Base-by-base conservation (phyloP, 2,113 vertebrate species). In the Bubo bubo region DNA sequence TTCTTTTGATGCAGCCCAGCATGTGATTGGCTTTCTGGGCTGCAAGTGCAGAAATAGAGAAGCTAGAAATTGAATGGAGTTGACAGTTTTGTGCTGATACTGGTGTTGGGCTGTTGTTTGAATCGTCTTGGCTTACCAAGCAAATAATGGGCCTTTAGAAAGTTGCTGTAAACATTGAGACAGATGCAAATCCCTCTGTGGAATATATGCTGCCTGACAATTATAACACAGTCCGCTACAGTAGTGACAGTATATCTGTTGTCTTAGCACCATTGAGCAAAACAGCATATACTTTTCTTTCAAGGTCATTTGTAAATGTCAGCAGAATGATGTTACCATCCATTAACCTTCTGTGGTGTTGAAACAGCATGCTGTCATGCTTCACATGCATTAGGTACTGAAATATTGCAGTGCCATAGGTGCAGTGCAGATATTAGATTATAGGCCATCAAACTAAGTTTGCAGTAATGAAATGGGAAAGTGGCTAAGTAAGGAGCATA, bases 241-340 rank as follows among this genome's bases (percentile, higher is more conserved):
- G 63, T 30, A 86, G 35, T 68, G 75, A 64, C 89, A 88, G n/a
- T 70, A 0, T 45, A 35, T 66, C 24, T 88, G 24, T 91, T 17
- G 0, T 53, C 49, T 89, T 68, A 50, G 49, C 30, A 45, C 35
- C 24, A 16, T 1, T 45, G 60, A 49, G 30, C 20, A 84, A 76
- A 86, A 74, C 12, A 10, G 27, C 30, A 13, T 62, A 49, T 59
- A 45, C 41, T 68, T 52, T 20, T 86, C 30, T 79, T 88, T 92
- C 66, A 89, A 86, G 73, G 70, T 93, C 49, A 70, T 81, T 58
- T 75, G 55, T 86, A 86, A 83, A 45, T 30, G 60, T 97, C 93
- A 89, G 83, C 39, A 72, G 14, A 43, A 85, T 63, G 4, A 67
- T 82, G 43, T 72, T 80, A 24, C 58, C n/a, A 50, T 76, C 68